A percentile compares a stretch with the other conserved stretches of the same genome.
phyloP scores from a whole-genome alignment of 2,888 invertebrate species.

The Nemapogon koenigi region DNA sequence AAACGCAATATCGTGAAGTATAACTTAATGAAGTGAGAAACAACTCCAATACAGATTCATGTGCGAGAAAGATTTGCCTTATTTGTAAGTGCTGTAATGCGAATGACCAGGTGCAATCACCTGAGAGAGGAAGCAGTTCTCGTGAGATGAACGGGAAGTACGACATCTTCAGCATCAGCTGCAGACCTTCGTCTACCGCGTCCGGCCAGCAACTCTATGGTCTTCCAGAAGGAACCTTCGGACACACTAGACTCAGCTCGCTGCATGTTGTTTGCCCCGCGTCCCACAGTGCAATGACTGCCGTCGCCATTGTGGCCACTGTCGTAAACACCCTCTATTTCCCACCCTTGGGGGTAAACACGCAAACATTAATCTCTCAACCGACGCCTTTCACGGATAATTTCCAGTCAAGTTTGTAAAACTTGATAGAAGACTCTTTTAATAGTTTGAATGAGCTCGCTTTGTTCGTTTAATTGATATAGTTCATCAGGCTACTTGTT shows the following conservation, averaged over 20 bases:
- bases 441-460: conserved; percentile 8
- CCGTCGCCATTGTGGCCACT: conserved; percentile 33
- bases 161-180: conserved; percentile 43
- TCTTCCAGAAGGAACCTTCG: conserved; percentile 67
- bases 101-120: conserved; percentile 26
- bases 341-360: conserved; percentile 44
- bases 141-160: conserved; percentile 23
- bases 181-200: conserved; percentile 53
- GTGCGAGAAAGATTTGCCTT: too few species aligned
- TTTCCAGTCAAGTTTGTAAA: conserved; percentile 29
- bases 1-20: too few species aligned
- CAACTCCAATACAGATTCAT: too few species aligned
- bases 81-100: too few species aligned
- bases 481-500: too few species aligned
- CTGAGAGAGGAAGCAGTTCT: conserved; percentile 43
- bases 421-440: conserved; percentile 23
- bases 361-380: conserved; percentile 55
- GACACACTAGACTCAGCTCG: conserved; percentile 46
- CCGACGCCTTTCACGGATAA: conserved; percentile 38
- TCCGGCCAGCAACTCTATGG: conserved; percentile 66
- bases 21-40: too few species aligned
- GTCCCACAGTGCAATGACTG: conserved; percentile 58
- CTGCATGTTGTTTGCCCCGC: conserved; percentile 35
- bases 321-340: not conserved
- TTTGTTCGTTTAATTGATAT: conserved; percentile 7